Percentiles rank a stretch among this genome's conserved stretches.
phyloP scores from a whole-genome alignment of 30 jellyfish, hydroid and myxozoan species.

The Catostylus mosaicus region DNA sequence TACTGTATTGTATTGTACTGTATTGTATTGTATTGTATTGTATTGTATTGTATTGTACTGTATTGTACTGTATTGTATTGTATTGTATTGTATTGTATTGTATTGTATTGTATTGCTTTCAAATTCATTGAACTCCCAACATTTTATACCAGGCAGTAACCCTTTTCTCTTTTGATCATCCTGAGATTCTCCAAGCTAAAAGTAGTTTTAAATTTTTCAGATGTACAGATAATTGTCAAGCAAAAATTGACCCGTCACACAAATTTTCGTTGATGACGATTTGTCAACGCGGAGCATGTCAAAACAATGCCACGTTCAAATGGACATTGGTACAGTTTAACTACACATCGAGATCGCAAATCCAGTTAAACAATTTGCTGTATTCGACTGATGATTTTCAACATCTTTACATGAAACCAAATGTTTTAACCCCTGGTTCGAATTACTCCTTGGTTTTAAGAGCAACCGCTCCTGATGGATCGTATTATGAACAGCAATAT shows the following conservation, averaged over 20 bases:
- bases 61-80: no score
- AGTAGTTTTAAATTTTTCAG: constrained; percentile 7
- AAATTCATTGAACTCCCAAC: no score
- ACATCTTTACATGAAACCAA: constrained; percentile 46
- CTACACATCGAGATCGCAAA: background rate
- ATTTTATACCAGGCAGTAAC: no score
- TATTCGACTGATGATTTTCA: background rate
- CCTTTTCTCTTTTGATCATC: no score
- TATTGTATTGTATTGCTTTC: no score
- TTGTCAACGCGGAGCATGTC: constrained; percentile 53
- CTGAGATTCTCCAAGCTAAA: no score
- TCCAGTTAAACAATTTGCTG: constrained; percentile 3
- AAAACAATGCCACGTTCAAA: constrained; percentile 30
- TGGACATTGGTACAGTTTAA: constrained; percentile 41
- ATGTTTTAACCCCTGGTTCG: constrained; percentile 14
- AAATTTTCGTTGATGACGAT: constrained; percentile 22
- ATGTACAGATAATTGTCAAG: constrained; percentile 41
- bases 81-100: no score
- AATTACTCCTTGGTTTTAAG: constrained; percentile 23
- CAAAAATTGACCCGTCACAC: constrained; percentile 34
- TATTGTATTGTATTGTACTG: no score
- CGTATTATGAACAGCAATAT: constrained; percentile 30
- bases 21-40: no score
- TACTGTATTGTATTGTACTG: no score
- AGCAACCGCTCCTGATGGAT: constrained; percentile 55